Base-by-base conservation (phyloP, 2,113 vertebrate genomes). In the Neolamprologus ventralis region DNA sequence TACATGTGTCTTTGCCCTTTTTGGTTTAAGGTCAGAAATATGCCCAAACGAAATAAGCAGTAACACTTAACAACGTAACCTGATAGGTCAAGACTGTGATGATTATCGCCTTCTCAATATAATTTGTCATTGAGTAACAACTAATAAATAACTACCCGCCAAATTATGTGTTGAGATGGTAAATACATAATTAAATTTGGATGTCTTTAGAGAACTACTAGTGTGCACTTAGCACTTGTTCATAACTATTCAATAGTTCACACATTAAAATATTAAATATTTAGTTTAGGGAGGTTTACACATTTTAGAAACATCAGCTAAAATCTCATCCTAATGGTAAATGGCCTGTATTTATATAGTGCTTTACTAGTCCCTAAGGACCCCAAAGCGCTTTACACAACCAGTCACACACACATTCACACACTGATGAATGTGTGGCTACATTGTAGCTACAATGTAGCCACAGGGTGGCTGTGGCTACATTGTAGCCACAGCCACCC, bases 301-400 rank as follows among this genome's bases (percentile, higher is more conserved):
- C 21, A 26, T 73, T 73, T 73, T 73, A 26, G 13, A 26, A 73
- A 10, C 37, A 45, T 45, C 3, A 26, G 13, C 37, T 26, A 17
- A 45, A 71, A 12, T 45, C 21, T 45, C 23, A 10, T 14, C 54
- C 21, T 55, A 45, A 45, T 45, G 13, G 42, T 45, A 45, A 45
- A 45, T 45, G 42, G 42, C 2, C 45, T 47, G 45, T 4, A 47
- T 47, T 47, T 47, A 0, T 16, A 47, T 4, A 47, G 6, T 0
- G 7, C 45, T 47, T 47, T 47, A 16, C 13, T 45, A 16, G 42
- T 45, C 42, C 42, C 3, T 47, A 47, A 47, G 3, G 45, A 47
- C 45, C 45, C 0, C 45, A 47, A 47, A 47, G 45, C 45, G 1
- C 45, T 47, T 47, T 47, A 47, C 45, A 47, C 14, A 47, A 0